These are phyloP conservation scores for Thecocarcelia acutangulata DNA, from an alignment of 2,888 invertebrate genomes.

Conservation along the genomic window DNA sequence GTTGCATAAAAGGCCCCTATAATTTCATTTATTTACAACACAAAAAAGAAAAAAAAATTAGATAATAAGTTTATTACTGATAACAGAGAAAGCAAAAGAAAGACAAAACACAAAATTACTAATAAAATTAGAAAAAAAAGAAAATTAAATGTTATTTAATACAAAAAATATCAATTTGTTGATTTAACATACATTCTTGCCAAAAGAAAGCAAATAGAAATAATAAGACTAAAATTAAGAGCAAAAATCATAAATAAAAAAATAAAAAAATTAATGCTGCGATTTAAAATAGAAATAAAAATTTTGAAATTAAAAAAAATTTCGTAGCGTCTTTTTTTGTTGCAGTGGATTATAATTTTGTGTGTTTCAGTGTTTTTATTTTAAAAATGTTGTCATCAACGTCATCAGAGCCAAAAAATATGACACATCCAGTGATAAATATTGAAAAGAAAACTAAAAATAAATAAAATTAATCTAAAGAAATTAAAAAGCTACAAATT, in stretches of 20 bases:
- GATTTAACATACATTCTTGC: conserved; percentile 15
- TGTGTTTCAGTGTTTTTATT: neutral
- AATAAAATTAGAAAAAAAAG: conserved; percentile 6
- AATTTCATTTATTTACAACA: conserved; percentile 3
- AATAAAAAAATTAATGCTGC: conserved; percentile 26
- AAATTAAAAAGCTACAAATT: conserved; percentile 5
- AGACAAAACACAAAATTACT: conserved; percentile 12
- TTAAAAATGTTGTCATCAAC: conserved; percentile 29
- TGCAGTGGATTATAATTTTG: neutral
- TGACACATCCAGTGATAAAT: conserved; percentile 21
- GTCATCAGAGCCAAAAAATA: neutral
- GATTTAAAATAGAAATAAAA: neutral
- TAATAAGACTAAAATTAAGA: neutral
- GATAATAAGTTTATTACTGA: conserved; percentile 11
- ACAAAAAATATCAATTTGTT: conserved; percentile 22
- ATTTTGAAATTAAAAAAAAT: conserved; percentile 5
- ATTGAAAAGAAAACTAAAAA: conserved; percentile 1
- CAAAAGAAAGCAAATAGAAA: neutral
- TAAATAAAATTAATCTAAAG: neutral
- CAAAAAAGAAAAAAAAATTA: neutral
- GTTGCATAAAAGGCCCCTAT: neutral
- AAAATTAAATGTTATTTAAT: neutral
- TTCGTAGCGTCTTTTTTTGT: neutral
- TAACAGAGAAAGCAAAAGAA: neutral
- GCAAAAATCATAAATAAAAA: conserved; percentile 19